phyloP scores from a whole-genome alignment of 2,888 invertebrate species.

The Pandemis heparana region DNA sequence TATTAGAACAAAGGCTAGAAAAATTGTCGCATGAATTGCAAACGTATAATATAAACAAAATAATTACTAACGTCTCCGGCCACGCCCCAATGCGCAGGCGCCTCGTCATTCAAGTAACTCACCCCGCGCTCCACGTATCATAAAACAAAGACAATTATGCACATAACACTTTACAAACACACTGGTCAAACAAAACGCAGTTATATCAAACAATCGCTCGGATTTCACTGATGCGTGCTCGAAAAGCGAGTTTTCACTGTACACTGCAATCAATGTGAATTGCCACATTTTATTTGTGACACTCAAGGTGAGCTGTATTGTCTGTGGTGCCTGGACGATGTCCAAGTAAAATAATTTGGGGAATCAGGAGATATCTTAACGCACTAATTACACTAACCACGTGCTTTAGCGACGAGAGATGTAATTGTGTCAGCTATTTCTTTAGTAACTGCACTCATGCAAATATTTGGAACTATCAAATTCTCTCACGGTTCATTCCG shows the following conservation, averaged over 20 bases:
- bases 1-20: neutral
- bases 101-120: slow-evolving; percentile 24
- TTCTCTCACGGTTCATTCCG: neutral
- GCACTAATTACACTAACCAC: slow-evolving; percentile 25
- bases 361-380: slow-evolving; percentile 33
- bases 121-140: slow-evolving; percentile 31
- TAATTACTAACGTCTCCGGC: slow-evolving; percentile 4
- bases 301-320: slow-evolving; percentile 72
- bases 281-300: slow-evolving; percentile 68
- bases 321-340: slow-evolving; percentile 60
- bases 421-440: slow-evolving; percentile 19
- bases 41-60: neutral
- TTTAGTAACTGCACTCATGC: neutral
- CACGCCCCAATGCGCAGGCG: slow-evolving; percentile 8
- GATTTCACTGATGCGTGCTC: slow-evolving; percentile 52
- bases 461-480: neutral
- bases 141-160: slow-evolving; percentile 50
- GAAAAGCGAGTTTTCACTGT: slow-evolving; percentile 53
- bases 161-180: slow-evolving; percentile 51
- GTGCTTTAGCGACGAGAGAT: slow-evolving; percentile 25
- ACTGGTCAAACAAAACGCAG: slow-evolving; percentile 53
- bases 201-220: slow-evolving; percentile 58
- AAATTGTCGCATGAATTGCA: neutral
- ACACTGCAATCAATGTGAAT: slow-evolving; percentile 57
- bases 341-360: slow-evolving; percentile 57